These are phyloP conservation scores for Cataglyphis hispanica DNA, from an alignment of 1,140 invertebrate species.

Conservation along the genomic window DNA sequence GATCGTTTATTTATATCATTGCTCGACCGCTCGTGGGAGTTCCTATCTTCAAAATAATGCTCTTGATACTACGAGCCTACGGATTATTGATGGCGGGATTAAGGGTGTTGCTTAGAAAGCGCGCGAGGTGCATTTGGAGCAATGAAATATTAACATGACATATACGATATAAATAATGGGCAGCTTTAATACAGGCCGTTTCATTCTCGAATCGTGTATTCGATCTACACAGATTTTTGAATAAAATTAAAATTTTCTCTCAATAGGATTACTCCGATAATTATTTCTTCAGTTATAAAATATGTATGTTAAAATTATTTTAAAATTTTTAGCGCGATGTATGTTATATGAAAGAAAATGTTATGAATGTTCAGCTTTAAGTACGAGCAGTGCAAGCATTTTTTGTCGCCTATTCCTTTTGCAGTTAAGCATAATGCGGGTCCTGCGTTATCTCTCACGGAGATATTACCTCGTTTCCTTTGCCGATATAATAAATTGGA, in stretches of 20 bases:
- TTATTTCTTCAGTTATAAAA: not conserved
- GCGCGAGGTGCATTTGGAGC: constrained; percentile 18
- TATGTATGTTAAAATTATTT: no score
- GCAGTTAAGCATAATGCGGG: constrained; percentile 21
- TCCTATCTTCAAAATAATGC: constrained; percentile 48
- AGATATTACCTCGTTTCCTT: constrained; percentile 36
- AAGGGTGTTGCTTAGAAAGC: constrained; percentile 52
- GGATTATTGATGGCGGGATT: constrained; percentile 48
- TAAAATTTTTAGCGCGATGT: no score
- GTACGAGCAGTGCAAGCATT: not conserved
- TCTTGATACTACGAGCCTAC: constrained; percentile 8
- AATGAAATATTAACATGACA: constrained; percentile 44
- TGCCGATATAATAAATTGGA: constrained; percentile 43
- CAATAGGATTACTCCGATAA: not conserved
- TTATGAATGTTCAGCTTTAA: not conserved
- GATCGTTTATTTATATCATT: constrained; percentile 60
- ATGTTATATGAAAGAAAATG: not conserved
- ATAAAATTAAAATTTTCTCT: not conserved
- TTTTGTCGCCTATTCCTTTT: constrained; percentile 23
- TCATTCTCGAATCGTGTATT: not conserved
- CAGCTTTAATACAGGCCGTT: no score
- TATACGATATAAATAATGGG: not conserved
- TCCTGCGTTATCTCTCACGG: constrained; percentile 35
- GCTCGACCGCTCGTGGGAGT: constrained; percentile 4
- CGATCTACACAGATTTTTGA: not conserved